Conservation (phyloP, 2,888 invertebrate species). For the Dicyrtomina minuta region DNA sequence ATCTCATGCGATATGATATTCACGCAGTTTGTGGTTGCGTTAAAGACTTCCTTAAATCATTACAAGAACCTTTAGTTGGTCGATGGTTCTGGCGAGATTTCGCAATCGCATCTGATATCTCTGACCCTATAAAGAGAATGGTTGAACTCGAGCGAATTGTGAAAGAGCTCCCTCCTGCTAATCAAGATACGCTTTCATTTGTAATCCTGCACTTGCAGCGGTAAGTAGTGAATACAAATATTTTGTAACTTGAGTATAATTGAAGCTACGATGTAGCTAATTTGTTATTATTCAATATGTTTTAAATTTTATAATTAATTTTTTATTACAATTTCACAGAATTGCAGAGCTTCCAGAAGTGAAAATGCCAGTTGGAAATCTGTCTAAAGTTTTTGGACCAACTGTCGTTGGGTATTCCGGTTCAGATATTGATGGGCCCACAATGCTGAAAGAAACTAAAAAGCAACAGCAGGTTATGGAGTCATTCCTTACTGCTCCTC, state of each 20-base stretch:
- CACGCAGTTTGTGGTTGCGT: slow-evolving; percentile 89
- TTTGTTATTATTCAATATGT: slow-evolving; percentile 11
- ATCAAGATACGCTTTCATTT: slow-evolving; percentile 92
- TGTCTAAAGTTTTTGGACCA: slow-evolving; percentile 90
- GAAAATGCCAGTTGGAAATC: slow-evolving; percentile 86
- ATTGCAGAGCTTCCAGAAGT: slow-evolving; percentile 79
- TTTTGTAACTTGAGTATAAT: neutral
- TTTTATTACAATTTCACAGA: no score
- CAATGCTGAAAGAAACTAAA: slow-evolving; percentile 74
- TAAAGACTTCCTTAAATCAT: slow-evolving; percentile 86
- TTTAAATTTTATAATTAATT: slow-evolving; percentile 24
- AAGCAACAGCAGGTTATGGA: slow-evolving; percentile 62
- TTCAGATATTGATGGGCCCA: slow-evolving; percentile 65
- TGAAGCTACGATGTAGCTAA: neutral
- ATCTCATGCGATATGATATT: slow-evolving; percentile 68
- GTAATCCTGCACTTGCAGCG: slow-evolving; percentile 84
- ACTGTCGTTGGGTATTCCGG: slow-evolving; percentile 88
- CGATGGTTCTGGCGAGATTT: slow-evolving; percentile 79
- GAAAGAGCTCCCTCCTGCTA: slow-evolving; percentile 82
- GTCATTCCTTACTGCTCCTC: slow-evolving; percentile 43
- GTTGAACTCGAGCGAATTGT: slow-evolving; percentile 74
- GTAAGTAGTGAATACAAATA: slow-evolving; percentile 59
- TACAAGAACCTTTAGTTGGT: slow-evolving; percentile 88
- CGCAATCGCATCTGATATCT: slow-evolving; percentile 66
- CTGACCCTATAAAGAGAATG: slow-evolving; percentile 64